phyloP scores from a whole-genome alignment of 2,797 vertebrate species.

The Poecilia wingei region DNA sequence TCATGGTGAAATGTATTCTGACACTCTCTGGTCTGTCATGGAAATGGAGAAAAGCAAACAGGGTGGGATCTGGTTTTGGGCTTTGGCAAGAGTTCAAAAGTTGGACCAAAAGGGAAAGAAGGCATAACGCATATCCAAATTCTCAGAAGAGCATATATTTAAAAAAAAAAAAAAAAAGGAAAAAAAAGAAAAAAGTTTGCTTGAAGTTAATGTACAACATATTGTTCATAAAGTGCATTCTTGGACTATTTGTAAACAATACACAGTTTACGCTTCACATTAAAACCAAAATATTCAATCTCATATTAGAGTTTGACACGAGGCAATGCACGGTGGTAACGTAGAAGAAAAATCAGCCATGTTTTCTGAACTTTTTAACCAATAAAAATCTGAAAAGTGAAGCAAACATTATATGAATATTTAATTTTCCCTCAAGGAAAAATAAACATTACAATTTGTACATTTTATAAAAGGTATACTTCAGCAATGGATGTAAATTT shows the following conservation, averaged over 20 bases:
- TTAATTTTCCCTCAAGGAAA: background rate
- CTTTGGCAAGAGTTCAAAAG: constrained; percentile 56
- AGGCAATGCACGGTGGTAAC: background rate
- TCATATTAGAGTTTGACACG: background rate
- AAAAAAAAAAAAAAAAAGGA: background rate
- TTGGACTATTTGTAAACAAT: background rate
- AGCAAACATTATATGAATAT: background rate
- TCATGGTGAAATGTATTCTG: constrained; percentile 72
- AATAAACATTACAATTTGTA: background rate
- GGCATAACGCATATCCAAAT: constrained; percentile 35
- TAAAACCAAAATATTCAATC: background rate
- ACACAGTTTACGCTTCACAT: background rate
- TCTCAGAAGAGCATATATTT: background rate
- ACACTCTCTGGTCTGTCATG: constrained; percentile 69
- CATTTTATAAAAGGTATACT: background rate
- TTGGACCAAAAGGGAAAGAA: constrained; percentile 34
- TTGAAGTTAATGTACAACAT: constrained; percentile 12
- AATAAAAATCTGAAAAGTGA: background rate
- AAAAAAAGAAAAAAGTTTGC: background rate
- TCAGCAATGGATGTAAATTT: background rate
- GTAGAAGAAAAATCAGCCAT: background rate
- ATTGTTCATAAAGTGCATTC: background rate
- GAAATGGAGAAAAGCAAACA: constrained; percentile 74
- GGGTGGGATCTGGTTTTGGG: constrained; percentile 53
- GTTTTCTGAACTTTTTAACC: background rate